Base-by-base conservation (phyloP, 2,113 vertebrate species). In the Tinamus guttatus region DNA sequence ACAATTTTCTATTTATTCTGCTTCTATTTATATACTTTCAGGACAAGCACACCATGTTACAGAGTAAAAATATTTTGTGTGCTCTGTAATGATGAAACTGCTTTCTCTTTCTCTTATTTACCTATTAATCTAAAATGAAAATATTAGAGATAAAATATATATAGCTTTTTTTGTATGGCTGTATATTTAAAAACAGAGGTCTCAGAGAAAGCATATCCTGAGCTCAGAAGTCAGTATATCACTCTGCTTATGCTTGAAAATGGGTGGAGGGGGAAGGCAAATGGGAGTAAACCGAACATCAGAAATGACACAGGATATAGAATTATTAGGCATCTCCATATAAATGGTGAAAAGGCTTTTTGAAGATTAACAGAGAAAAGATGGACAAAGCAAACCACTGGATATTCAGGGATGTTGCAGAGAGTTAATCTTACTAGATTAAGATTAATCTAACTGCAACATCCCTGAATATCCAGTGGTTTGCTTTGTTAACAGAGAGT, bases 121-220 rank as follows among this genome's bases (percentile, higher is more conserved):
- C 74, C 64, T 93, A 87, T 80, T 67, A 89, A 82, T 85, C 49
- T 75, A 93, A 93, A 90, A 75, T 75, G 41, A 93, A 88, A 90
- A 77, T 64, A 80, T 68, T 83, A 36, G 63, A 56, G 32, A 60
- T 89, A 74, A 95, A 89, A 94, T 24, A 69, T 67, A 52, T 5
- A 11, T 68, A 51, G 41, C 32, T 19, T 85, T 95, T 95, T 95
- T 70, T 75, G 13, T 52, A 75, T 25, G 34, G 64, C 62, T 83
- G 51, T 56, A 24, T 68, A 88, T 28, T 90, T 62, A 83, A 84
- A 84, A 90, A 93, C 60, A 93, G 68, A 93, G 34, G 22, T 82
- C 73, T 79, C 69, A 87, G 56, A 91, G 36, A 75, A 95, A 83
- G 71, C 41, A 45, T 5, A 3, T 49, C 60, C 64, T 58, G 41